Evolutionary conservation across 2,888 invertebrate species (phyloP).

Genomic region (Nysson spinosus): DNA sequence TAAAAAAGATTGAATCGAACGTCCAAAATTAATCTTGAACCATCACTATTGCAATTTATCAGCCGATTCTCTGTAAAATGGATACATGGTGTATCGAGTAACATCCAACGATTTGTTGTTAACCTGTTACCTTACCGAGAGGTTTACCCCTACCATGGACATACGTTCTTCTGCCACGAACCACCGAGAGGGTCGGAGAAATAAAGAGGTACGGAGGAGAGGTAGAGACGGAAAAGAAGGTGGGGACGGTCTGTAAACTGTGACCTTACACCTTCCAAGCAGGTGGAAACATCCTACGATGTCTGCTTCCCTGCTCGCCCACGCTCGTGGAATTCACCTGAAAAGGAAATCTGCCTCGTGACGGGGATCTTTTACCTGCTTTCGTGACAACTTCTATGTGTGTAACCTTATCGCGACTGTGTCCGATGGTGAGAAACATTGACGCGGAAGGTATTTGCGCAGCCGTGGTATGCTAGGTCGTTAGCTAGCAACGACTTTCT

Average conservation of each 20-base stretch:
- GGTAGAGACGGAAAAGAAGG: slow-evolving; percentile 15
- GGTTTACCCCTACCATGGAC: slow-evolving; percentile 57
- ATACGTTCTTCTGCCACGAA: slow-evolving; percentile 16
- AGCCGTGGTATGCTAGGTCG: background rate
- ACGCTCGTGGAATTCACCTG: slow-evolving; percentile 72
- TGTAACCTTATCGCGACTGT: background rate
- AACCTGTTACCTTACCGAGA: slow-evolving; percentile 61
- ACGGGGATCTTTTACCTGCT: slow-evolving; percentile 44
- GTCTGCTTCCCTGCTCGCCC: slow-evolving; percentile 69
- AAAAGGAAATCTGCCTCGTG: slow-evolving; percentile 70
- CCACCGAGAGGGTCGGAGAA: slow-evolving; percentile 5
- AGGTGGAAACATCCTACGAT: slow-evolving; percentile 52
- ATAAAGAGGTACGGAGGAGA: slow-evolving; percentile 10
- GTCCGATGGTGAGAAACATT: too few relatives aligned
- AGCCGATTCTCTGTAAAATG: background rate
- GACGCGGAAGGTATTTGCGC: slow-evolving; percentile 10
- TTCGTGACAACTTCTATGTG: slow-evolving; percentile 1
- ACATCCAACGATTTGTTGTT: slow-evolving; percentile 54
- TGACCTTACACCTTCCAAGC: slow-evolving; percentile 56
- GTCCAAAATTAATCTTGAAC: too few relatives aligned
- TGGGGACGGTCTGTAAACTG: slow-evolving; percentile 36
- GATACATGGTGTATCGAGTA: slow-evolving; percentile 8
- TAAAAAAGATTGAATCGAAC: too few relatives aligned
- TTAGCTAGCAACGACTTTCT: slow-evolving; percentile 23
- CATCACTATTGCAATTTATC: background rate